Evolutionary conservation across 2,888 invertebrate genomes (phyloP), one percentile per base, ranked within the genome.

Genomic region (Luperina testacea): DNA sequence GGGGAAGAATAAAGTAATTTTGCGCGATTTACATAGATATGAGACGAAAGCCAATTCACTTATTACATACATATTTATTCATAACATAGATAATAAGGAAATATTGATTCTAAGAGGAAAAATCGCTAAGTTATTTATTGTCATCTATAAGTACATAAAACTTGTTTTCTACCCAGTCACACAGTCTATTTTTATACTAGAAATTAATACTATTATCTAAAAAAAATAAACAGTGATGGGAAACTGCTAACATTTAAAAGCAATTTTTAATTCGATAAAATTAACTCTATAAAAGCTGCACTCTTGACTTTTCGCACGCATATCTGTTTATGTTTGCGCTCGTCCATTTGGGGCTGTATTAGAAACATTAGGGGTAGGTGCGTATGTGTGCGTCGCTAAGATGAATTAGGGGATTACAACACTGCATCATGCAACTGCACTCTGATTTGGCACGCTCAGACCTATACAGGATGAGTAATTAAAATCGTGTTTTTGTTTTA

Each of bases 231-330:
- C 8, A 73, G 77, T 77, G 72, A 42, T 86, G 64, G 48, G 27
- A 68, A 72, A 75, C 17, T 2, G 8, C 45, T 57, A 65, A 63
- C 64, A 81, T 77, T 76, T 72, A 79, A 84, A 81, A 80, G 68
- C 67, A 48, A 75, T 75, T 80, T 91, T 85, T 83, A 88, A 93
- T 92, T 91, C 91, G 90, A 92, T 93, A 92, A 94, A 94, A 93
- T 94, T 90, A 91, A 91, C 92, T 81, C 63, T 65, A 81, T 72
- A 75, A 81, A 81, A 81, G 78, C 68, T 78, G 81, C 91, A 92
- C 95, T 95, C 95, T 96, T 96, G 96, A 96, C 96, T 96, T 96
- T 95, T 96, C 96, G 93, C 96, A 96, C 96, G 96, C 94, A 92
- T 92, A 93, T 90, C 92, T 94, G 94, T 94, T 95, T 95, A 92